Conservation (phyloP, 1,140 invertebrate species). For the Drosophila orosa region DNA sequence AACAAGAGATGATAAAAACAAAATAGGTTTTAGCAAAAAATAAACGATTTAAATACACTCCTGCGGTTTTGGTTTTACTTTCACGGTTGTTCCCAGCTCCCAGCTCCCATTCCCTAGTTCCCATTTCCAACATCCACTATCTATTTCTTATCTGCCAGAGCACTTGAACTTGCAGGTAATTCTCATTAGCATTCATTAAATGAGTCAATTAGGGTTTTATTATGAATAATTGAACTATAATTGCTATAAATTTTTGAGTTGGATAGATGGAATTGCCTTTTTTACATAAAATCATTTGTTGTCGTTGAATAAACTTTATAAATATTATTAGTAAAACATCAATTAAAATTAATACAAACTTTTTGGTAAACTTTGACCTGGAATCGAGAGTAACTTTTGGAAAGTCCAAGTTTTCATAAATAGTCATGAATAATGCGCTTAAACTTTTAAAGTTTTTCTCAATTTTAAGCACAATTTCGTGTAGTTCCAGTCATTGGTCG, state of each 20-base stretch:
- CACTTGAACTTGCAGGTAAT: conserved; percentile 12
- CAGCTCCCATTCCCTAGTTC: no score
- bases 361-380: background rate
- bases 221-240: background rate
- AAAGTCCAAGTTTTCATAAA: background rate
- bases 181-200: conserved; percentile 10
- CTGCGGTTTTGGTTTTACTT: background rate
- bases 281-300: background rate
- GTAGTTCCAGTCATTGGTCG: conserved; percentile 23
- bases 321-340: background rate
- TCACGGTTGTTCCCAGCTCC: background rate
- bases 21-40: conserved; percentile 63
- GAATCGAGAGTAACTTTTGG: background rate
- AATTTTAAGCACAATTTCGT: conserved; percentile 18
- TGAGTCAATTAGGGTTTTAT: conserved; percentile 11
- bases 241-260: background rate
- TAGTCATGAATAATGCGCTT: background rate
- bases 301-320: background rate
- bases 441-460: conserved; percentile 11
- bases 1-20: conserved; percentile 48
- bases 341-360: background rate
- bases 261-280: background rate
- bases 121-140: background rate
- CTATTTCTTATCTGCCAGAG: conserved; percentile 1
- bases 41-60: conserved; percentile 48